phyloP scores from a whole-genome alignment of 2,797 vertebrate genomes.

The Rhincodon typus region DNA sequence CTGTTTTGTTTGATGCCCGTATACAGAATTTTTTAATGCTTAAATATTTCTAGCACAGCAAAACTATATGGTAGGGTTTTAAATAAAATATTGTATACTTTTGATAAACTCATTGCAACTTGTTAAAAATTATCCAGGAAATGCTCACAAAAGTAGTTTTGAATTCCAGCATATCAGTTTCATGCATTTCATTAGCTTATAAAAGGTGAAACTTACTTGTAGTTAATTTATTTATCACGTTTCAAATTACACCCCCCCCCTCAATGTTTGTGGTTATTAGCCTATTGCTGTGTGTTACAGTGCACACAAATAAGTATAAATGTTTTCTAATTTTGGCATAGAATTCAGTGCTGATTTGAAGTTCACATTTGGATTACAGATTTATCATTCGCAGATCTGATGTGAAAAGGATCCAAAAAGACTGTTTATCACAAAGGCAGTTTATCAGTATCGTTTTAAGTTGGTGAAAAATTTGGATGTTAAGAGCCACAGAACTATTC shows the following conservation, averaged over 20 bases:
- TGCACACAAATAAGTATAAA: not conserved
- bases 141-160: conserved; percentile 1
- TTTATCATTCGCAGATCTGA: not conserved
- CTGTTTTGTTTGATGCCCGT: not conserved
- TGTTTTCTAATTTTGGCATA: not conserved
- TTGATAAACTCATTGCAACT: conserved; percentile 20
- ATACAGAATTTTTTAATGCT: not conserved
- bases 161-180: not conserved
- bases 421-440: not conserved
- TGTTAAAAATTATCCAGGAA: not conserved
- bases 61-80: not conserved
- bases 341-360: not conserved
- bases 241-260: not conserved
- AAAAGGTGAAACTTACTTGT: conserved; percentile 1
- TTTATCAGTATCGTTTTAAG: not conserved
- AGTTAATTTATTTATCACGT: conserved; percentile 22
- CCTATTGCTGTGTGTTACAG: not conserved
- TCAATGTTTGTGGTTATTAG: not conserved
- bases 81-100: not conserved
- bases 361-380: conserved; percentile 2
- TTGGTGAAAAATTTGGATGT: not conserved
- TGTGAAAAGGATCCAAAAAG: not conserved
- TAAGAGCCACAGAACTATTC: not conserved
- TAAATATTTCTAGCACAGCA: not conserved
- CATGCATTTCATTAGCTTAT: conserved; percentile 13